Percentiles rank a stretch among this genome's conserved stretches.
These are phyloP conservation scores for Arrhamphus sclerolepis DNA, from an alignment of 2,797 vertebrate genomes.

Conservation along the genomic window DNA sequence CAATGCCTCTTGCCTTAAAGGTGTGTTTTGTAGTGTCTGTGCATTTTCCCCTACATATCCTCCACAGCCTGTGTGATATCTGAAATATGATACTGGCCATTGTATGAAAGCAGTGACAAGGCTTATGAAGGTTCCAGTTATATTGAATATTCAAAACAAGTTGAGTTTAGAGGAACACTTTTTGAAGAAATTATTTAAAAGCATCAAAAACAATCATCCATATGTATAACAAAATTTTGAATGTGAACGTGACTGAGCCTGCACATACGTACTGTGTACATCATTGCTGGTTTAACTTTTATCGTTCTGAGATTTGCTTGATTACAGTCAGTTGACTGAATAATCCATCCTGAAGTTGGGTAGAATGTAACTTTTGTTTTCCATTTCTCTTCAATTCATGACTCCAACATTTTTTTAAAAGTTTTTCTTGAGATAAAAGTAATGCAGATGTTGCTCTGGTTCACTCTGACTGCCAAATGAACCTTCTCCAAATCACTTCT, in stretches of 20 bases:
- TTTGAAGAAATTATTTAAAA: constrained; percentile 2
- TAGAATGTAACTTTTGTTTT: constrained; percentile 52
- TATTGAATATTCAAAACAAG: neutral
- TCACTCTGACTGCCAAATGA: constrained; percentile 3
- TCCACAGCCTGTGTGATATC: constrained; percentile 39
- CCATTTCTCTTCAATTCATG: constrained; percentile 5
- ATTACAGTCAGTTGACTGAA: constrained; percentile 27
- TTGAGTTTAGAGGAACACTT: constrained; percentile 3
- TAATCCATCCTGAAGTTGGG: constrained; percentile 19
- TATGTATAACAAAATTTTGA: constrained; percentile 10
- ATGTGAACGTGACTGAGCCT: constrained; percentile 38
- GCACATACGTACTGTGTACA: constrained; percentile 27
- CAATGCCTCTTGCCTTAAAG: constrained; percentile 77
- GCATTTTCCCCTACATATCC: constrained; percentile 33
- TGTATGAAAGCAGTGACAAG: constrained; percentile 22
- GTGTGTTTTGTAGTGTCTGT: constrained; percentile 40
- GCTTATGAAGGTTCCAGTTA: constrained; percentile 34
- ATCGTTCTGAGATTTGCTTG: constrained; percentile 43
- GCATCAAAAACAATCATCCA: constrained; percentile 33
- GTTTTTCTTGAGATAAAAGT: constrained; percentile 22
- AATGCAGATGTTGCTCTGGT: constrained; percentile 7
- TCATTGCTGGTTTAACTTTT: constrained; percentile 35
- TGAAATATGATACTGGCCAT: constrained; percentile 13
- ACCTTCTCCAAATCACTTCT: neutral
- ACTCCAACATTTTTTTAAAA: constrained; percentile 15